Conservation (phyloP, 2,797 vertebrate genomes). For the Hyperoplus immaculatus region DNA sequence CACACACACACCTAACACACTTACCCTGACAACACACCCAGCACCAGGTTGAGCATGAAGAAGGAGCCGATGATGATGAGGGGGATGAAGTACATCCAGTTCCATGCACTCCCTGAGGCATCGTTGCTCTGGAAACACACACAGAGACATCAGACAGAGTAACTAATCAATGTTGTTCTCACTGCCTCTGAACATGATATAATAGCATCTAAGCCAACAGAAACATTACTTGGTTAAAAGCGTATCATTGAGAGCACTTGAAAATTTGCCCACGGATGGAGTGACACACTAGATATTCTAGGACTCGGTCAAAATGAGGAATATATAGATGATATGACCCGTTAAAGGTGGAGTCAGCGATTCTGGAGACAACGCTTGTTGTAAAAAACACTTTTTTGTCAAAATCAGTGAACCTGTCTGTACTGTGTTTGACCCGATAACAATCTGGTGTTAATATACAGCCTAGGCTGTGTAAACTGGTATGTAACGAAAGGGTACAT, state of each 20-base stretch:
- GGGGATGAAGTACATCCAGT: slow-evolving; percentile 98
- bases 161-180: slow-evolving; percentile 42
- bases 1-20: slow-evolving; percentile 50
- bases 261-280: slow-evolving; percentile 9
- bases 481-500: too few species aligned
- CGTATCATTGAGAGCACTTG: slow-evolving; percentile 10
- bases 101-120: slow-evolving; percentile 95
- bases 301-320: background rate
- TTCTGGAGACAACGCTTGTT: too few species aligned
- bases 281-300: slow-evolving; percentile 7
- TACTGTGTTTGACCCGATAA: too few species aligned
- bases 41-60: slow-evolving; percentile 98
- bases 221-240: slow-evolving; percentile 21
- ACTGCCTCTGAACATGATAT: background rate
- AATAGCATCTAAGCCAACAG: slow-evolving; percentile 15
- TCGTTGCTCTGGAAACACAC: slow-evolving; percentile 91
- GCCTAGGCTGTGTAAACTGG: too few species aligned
- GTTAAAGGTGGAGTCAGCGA: background rate
- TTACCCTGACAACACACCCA: slow-evolving; percentile 96
- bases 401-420: too few species aligned
- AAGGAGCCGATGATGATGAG: slow-evolving; percentile 98
- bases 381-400: too few species aligned
- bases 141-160: slow-evolving; percentile 39
- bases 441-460: too few species aligned
- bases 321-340: background rate